These are phyloP conservation scores for Nezara viridula DNA, from an alignment of 2,888 invertebrate species.

Conservation along the genomic window DNA sequence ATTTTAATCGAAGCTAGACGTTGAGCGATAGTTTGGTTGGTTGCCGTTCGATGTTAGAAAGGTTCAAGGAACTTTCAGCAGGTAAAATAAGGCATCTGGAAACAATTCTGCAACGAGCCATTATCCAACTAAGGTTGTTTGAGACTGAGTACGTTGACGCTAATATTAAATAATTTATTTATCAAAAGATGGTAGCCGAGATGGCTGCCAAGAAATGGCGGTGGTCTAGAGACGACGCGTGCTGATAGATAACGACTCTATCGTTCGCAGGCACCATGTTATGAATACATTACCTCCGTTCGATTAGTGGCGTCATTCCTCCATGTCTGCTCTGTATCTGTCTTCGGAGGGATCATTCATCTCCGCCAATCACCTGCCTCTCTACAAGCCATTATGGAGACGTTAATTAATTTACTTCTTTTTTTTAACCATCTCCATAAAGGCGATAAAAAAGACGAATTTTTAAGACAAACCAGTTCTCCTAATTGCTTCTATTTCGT, in stretches of 20 bases:
- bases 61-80: too few relatives aligned
- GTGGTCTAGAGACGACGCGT: background rate
- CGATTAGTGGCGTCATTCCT: constrained; percentile 38
- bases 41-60: too few relatives aligned
- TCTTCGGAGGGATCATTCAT: constrained; percentile 46
- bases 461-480: constrained; percentile 48
- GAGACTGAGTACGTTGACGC: background rate
- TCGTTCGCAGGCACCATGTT: constrained; percentile 11
- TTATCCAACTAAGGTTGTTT: background rate
- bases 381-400: constrained; percentile 33
- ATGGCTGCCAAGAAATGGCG: background rate
- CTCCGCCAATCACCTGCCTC: constrained; percentile 46
- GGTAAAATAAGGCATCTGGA: too few relatives aligned
- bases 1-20: too few relatives aligned
- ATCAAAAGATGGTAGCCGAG: background rate
- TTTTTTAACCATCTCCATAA: constrained; percentile 20
- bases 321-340: constrained; percentile 39
- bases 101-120: background rate
- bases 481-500: constrained; percentile 49
- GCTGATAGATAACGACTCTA: constrained; percentile 44
- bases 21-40: too few relatives aligned
- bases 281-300: constrained; percentile 49
- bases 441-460: constrained; percentile 45
- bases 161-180: background rate
- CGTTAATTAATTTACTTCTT: constrained; percentile 39